Evolutionary conservation across 2,888 invertebrate species (phyloP).

Genomic region (Cantharis flavilabris): DNA sequence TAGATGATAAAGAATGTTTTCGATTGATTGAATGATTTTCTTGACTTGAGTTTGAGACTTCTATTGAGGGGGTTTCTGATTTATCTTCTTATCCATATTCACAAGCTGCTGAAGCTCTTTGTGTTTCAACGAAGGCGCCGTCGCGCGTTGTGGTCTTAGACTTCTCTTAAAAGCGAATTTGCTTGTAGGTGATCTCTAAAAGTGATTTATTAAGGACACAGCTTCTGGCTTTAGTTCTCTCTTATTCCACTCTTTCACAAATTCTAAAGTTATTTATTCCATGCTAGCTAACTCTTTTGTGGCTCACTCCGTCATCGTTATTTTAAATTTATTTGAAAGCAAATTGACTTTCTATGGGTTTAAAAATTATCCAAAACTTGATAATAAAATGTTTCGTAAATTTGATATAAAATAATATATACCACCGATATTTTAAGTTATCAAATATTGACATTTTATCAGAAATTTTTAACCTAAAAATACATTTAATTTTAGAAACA

Average conservation of each 20-base stretch:
- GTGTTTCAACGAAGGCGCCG: conserved; percentile 36
- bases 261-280: conserved; percentile 40
- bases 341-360: conserved; percentile 37
- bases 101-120: conserved; percentile 38
- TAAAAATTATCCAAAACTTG: conserved; percentile 36
- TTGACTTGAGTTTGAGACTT: conserved; percentile 32
- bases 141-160: conserved; percentile 36
- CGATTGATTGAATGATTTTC: conserved; percentile 41
- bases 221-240: conserved; percentile 34
- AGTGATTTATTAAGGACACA: conserved; percentile 46
- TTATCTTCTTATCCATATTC: conserved; percentile 45
- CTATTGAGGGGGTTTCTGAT: conserved; percentile 39
- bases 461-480: background rate
- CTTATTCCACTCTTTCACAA: conserved; percentile 34
- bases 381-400: conserved; percentile 25
- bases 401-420: background rate
- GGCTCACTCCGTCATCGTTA: conserved; percentile 27
- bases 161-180: conserved; percentile 46
- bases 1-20: conserved; percentile 31
- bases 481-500: background rate
- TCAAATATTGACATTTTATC: background rate
- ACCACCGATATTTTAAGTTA: background rate
- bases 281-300: conserved; percentile 24
- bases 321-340: conserved; percentile 33
- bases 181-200: conserved; percentile 47